These are phyloP conservation scores for Micromussa lordhowensis DNA, from an alignment of 92 coral and sea anemone genomes.

Conservation along the genomic window DNA sequence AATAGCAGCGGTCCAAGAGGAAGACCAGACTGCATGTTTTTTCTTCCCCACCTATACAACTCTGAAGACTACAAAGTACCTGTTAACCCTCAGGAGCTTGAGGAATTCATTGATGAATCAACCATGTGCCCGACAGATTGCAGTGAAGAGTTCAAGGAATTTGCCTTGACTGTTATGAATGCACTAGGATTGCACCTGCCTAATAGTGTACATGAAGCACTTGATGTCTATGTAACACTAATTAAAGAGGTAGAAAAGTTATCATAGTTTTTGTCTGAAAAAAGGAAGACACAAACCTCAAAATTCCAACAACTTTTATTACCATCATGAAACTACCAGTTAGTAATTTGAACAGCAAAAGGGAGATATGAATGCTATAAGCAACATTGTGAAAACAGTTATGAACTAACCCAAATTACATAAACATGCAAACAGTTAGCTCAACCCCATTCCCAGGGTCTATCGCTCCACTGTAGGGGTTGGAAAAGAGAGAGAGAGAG, in stretches of 20 bases:
- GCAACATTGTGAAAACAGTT: too few species aligned
- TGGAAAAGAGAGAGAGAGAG: too few species aligned
- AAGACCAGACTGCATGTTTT: slow-evolving; percentile 66
- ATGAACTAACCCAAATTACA: too few species aligned
- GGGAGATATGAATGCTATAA: too few species aligned
- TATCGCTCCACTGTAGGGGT: too few species aligned
- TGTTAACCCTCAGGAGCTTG: slow-evolving; percentile 43
- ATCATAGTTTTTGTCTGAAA: neutral
- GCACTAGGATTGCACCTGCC: slow-evolving; percentile 7
- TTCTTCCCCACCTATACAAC: slow-evolving; percentile 58
- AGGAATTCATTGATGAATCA: slow-evolving; percentile 43
- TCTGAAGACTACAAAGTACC: slow-evolving; percentile 58
- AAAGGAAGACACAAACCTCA: too few species aligned
- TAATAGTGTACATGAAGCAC: neutral
- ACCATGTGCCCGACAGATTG: slow-evolving; percentile 21
- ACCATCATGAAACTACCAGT: too few species aligned
- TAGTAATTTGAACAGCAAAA: too few species aligned
- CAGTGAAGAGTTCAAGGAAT: slow-evolving; percentile 37
- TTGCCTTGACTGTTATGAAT: slow-evolving; percentile 23
- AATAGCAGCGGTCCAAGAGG: slow-evolving; percentile 61
- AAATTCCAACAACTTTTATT: too few species aligned
- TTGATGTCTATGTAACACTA: neutral
- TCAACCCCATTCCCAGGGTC: too few species aligned
- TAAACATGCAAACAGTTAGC: too few species aligned
- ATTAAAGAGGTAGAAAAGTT: slow-evolving; percentile 19